These are phyloP conservation scores for Lumbricus terrestris DNA, from an alignment of 2,888 invertebrate species.

Conservation along the genomic window DNA sequence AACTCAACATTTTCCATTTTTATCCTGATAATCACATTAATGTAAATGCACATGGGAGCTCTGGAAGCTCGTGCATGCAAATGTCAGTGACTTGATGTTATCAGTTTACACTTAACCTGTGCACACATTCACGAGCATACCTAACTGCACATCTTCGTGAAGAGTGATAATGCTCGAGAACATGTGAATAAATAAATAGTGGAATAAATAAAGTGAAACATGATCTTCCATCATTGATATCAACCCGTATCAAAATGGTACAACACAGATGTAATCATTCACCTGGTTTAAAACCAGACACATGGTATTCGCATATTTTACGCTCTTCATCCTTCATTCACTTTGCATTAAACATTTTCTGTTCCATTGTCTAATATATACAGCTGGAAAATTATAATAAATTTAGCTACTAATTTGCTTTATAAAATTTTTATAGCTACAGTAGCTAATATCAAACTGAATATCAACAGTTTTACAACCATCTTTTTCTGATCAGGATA, in stretches of 20 bases:
- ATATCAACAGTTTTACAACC: background rate
- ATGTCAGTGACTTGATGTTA: background rate
- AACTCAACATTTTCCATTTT: background rate
- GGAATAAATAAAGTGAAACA: constrained; percentile 3
- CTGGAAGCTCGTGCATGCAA: background rate
- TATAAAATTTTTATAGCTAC: background rate
- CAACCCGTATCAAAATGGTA: background rate
- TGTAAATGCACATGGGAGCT: background rate
- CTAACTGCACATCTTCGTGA: background rate
- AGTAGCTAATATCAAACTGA: background rate
- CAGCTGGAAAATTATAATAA: background rate
- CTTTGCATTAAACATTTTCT: background rate
- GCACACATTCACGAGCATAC: background rate
- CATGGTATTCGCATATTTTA: background rate
- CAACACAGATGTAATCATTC: constrained; percentile 12
- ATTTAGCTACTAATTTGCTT: background rate
- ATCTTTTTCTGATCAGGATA: background rate
- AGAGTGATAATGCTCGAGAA: background rate
- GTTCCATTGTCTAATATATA: constrained; percentile 3
- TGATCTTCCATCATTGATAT: constrained; percentile 14
- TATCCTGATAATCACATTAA: background rate
- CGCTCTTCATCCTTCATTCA: background rate
- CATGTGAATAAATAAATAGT: background rate
- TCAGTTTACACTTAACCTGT: background rate
- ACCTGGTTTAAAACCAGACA: background rate